Base-by-base conservation (phyloP, 2,888 invertebrate genomes). In the Trachelus troglodyta region DNA sequence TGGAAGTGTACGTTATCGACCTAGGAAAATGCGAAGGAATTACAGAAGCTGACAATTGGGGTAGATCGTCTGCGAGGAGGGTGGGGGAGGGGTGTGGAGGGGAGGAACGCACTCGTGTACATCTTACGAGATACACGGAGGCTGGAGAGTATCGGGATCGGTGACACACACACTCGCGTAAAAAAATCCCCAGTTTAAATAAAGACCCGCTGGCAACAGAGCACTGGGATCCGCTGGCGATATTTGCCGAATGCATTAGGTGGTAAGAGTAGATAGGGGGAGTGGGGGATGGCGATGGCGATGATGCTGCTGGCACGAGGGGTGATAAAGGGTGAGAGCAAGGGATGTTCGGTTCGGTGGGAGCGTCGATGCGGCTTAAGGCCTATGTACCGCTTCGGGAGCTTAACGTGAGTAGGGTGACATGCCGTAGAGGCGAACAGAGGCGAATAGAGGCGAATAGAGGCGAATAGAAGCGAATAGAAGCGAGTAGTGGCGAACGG, bases 171-270 rank as follows among this genome's bases (percentile, higher is more conserved):
- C 71, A 33, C 12, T n/a, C 15, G 31, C 71, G 71, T 30, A 78
- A 85, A 83, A 85, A 85, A 85, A 89, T 89, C 89, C 89, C 82
- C 86, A 87, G 88, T 89, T 90, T 87, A 89, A 90, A 90, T 88
- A 90, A 88, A 89, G 86, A 86, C 84, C 83, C 82, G 83, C 83
- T 85, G 80, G 85, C 84, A 83, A 86, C 82, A 81, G 74, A 74
- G 76, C 35, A 73, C 34, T 75, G 82, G 75, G 79, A 82, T 83
- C 81, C 80, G 80, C 84, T 85, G 84, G 83, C 86, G 87, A 85
- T 90, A 89, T 91, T 91, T 91, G 89, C 89, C 84, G 85, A 90
- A 86, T 88, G 91, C 88, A 90, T 91, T 91, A 87, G 77, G 82
- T 83, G 85, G 83, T 82, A 84, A 85, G 85, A 85, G 86, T 81